Conservation (phyloP, 2,797 vertebrate genomes). For the Tolypeutes matacus region DNA sequence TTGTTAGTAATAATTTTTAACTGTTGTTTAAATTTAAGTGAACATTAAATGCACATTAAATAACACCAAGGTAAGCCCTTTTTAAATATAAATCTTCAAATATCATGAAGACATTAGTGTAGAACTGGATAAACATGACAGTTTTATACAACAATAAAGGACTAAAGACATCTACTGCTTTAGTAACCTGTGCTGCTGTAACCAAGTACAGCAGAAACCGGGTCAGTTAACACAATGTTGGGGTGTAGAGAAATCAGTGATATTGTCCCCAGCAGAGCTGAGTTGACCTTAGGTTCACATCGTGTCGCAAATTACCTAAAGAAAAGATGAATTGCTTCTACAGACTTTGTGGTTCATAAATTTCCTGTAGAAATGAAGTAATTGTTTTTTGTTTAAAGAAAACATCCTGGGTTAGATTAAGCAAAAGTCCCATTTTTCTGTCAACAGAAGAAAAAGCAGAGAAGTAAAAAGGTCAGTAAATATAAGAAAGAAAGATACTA, state of each 20-base stretch:
- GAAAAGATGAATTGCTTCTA: conserved; percentile 64
- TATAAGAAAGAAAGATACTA: conserved; percentile 47
- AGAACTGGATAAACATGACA: not conserved
- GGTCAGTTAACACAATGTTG: too few relatives aligned
- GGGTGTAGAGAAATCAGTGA: not conserved
- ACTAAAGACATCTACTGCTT: not conserved
- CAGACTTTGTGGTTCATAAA: conserved; percentile 74
- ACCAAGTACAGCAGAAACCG: not conserved
- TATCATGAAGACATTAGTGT: not conserved
- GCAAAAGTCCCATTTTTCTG: conserved; percentile 74
- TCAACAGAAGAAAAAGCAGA: conserved; percentile 77
- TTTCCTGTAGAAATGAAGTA: conserved; percentile 79
- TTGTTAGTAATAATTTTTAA: not conserved
- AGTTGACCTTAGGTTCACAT: not conserved
- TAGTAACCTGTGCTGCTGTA: too few relatives aligned
- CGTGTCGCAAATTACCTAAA: conserved; percentile 32
- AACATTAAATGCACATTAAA: not conserved
- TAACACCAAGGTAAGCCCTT: not conserved
- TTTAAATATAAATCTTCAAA: not conserved
- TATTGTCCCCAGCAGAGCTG: not conserved
- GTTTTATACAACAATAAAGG: conserved; percentile 44
- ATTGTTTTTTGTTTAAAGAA: conserved; percentile 82
- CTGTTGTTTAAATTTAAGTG: conserved; percentile 24
- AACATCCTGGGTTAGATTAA: conserved; percentile 80
- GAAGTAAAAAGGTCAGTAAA: conserved; percentile 74